phyloP scores from a whole-genome alignment of 1,140 invertebrate species.

The Drosophila nannoptera region DNA sequence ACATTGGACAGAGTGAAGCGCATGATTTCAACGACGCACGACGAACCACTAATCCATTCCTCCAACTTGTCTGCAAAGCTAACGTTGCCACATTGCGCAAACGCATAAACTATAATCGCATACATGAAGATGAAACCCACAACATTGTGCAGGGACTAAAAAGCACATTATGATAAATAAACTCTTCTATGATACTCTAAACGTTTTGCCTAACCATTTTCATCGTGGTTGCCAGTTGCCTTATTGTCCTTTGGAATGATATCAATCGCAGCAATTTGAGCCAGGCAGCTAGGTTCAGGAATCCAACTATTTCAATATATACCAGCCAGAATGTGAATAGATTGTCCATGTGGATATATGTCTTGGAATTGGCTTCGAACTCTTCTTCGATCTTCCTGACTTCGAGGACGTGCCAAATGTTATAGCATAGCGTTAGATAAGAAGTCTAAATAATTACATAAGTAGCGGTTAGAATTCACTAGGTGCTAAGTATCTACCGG shows the following conservation, averaged over 20 bases:
- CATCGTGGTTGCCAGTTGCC: background rate
- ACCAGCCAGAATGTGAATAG: constrained; percentile 6
- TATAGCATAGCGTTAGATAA: background rate
- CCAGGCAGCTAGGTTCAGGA: background rate
- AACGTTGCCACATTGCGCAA: constrained; percentile 12
- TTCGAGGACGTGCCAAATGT: constrained; percentile 11
- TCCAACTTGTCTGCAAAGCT: background rate
- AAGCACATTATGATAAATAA: background rate
- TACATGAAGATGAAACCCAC: constrained; percentile 3
- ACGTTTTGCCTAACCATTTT: background rate
- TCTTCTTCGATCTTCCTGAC: background rate
- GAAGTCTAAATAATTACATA: background rate
- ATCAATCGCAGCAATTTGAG: constrained; percentile 8
- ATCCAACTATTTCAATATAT: background rate
- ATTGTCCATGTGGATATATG: constrained; percentile 17
- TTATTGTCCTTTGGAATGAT: constrained; percentile 4
- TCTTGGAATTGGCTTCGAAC: background rate
- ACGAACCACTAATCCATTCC: background rate
- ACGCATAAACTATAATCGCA: background rate
- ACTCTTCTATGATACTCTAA: background rate
- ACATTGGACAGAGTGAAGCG: background rate
- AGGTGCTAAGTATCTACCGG: too few species aligned
- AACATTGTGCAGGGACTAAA: constrained; percentile 3
- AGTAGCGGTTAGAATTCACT: background rate
- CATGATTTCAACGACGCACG: background rate